Conservation (phyloP, 2,113 vertebrate genomes). For the Stictonetta naevosa region DNA sequence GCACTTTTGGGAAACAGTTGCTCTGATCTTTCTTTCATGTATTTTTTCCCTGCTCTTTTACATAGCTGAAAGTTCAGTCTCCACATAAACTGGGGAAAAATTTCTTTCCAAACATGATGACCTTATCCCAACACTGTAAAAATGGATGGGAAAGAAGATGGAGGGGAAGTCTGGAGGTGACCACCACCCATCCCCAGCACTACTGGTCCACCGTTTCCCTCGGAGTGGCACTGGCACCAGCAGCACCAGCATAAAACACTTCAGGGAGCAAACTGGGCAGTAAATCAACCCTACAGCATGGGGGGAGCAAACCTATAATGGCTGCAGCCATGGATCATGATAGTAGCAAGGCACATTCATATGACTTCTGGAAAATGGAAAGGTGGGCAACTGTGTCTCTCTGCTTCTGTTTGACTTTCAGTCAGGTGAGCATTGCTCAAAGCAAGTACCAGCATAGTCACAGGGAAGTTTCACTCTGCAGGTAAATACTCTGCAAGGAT, state of each 20-base stretch:
- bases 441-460: neutral
- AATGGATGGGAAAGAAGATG: neutral
- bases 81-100: neutral
- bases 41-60: neutral
- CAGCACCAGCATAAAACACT: neutral
- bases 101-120: neutral
- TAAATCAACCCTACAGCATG: neutral
- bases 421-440: neutral
- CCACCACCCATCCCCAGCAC: neutral
- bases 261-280: neutral
- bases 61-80: neutral
- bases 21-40: neutral
- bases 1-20: slow-evolving; percentile 9
- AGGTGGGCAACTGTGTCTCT: neutral
- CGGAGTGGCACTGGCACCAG: neutral
- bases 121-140: neutral
- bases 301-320: neutral
- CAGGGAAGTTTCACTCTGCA: neutral
- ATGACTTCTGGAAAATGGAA: neutral
- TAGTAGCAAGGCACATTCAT: neutral
- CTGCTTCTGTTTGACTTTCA: neutral
- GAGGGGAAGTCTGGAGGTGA: neutral
- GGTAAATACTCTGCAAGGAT: neutral
- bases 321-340: rapidly evolving
- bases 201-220: neutral